phyloP scores from a whole-genome alignment of 2,797 vertebrate species.

The Tapera naevia region DNA sequence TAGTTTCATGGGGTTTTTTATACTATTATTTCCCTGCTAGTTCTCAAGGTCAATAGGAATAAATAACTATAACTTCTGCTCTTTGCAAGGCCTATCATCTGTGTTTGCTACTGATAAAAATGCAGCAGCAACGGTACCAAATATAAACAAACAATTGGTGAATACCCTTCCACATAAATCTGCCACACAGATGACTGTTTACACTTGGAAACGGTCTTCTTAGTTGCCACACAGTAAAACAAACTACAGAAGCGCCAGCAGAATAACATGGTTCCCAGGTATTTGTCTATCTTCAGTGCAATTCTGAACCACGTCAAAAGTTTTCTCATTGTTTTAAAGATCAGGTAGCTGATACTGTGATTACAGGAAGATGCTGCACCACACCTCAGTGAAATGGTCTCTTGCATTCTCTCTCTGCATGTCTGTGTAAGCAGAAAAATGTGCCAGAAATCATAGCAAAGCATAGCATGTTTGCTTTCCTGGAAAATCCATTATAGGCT shows the following conservation, averaged over 20 bases:
- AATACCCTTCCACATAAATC: not conserved
- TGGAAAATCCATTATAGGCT: not conserved
- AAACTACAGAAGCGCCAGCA: not conserved
- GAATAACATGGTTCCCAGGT: not conserved
- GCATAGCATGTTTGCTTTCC: not conserved
- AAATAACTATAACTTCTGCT: not conserved
- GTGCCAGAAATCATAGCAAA: not conserved
- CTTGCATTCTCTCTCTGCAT: not conserved
- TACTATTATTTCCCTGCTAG: not conserved
- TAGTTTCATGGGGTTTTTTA: not conserved
- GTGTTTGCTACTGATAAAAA: not conserved
- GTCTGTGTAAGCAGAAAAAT: not conserved
- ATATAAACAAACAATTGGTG: not conserved
- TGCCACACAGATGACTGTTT: not conserved
- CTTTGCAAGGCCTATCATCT: not conserved
- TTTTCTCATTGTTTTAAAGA: not conserved
- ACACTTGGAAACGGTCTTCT: not conserved
- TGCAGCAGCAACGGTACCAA: not conserved
- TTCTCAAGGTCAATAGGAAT: not conserved
- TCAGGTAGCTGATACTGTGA: not conserved
- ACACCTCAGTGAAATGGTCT: not conserved
- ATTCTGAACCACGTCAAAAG: not conserved
- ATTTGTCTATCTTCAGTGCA: not conserved
- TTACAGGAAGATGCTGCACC: not conserved
- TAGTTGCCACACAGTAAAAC: not conserved